Evolutionary conservation across 2,113 vertebrate genomes (phyloP).

Genomic region (Aspidoscelis tigris): DNA sequence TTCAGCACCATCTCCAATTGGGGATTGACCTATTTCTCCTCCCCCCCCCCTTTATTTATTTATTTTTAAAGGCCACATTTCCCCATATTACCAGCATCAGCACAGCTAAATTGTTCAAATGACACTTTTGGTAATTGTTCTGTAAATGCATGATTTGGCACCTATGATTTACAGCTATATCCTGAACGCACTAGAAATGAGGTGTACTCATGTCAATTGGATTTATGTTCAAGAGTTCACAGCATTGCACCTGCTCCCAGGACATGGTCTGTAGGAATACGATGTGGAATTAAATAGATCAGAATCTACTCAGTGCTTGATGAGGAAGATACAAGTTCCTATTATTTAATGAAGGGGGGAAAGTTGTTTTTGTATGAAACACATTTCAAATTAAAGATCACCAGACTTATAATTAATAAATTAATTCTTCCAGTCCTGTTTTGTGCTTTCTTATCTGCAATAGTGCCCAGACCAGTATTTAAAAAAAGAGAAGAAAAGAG

Average conservation of each 20-base stretch:
- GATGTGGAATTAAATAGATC: background rate
- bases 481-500: too few relatives aligned
- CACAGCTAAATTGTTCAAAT: background rate
- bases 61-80: background rate
- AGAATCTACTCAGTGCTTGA: background rate
- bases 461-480: too few relatives aligned
- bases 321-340: background rate
- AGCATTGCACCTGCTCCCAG: background rate
- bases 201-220: background rate
- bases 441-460: too few relatives aligned
- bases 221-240: too few relatives aligned
- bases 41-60: constrained; percentile 18
- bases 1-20: constrained; percentile 43
- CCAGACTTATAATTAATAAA: background rate
- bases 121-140: constrained; percentile 38
- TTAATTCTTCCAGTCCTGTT: too few relatives aligned
- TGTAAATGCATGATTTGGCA: background rate
- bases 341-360: background rate
- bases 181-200: background rate
- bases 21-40: constrained; percentile 46
- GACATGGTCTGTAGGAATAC: background rate
- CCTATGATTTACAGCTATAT: background rate
- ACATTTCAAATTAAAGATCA: background rate
- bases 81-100: constrained; percentile 41
- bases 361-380: background rate